These are phyloP conservation scores for Dicentrarchus labrax DNA, from an alignment of 2,113 vertebrate genomes.

Conservation along the genomic window DNA sequence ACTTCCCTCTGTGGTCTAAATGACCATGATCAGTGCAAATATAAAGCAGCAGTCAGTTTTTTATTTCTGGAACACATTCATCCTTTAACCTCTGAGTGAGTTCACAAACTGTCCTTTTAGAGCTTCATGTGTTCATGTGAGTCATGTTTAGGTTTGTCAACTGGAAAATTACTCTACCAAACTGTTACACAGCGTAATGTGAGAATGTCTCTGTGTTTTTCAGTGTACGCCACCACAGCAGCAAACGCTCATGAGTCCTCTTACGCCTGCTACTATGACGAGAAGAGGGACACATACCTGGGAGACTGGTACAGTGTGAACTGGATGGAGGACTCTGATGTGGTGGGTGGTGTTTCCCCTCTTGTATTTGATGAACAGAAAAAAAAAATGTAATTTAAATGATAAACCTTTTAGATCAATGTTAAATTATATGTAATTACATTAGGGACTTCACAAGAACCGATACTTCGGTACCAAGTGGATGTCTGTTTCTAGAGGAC, in stretches of 20 bases:
- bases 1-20: neutral
- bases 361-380: neutral
- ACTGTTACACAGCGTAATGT: neutral
- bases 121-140: neutral
- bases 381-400: too few relatives aligned
- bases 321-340: conserved; percentile 99
- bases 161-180: neutral
- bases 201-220: neutral
- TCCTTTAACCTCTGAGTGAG: neutral
- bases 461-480: too few relatives aligned
- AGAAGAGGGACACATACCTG: conserved; percentile 91
- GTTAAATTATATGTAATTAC: too few relatives aligned
- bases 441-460: too few relatives aligned
- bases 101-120: neutral
- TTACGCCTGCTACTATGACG: conserved; percentile 96
- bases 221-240: conserved; percentile 96
- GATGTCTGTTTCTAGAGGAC: too few relatives aligned
- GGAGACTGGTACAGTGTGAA: conserved; percentile 98
- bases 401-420: too few relatives aligned
- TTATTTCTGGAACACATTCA: neutral
- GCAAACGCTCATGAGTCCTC: conserved; percentile 92
- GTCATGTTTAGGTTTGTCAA: neutral
- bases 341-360: conserved; percentile 79
- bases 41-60: neutral
- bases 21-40: neutral